A percentile compares a stretch with the other conserved stretches of the same genome.
phyloP scores from a whole-genome alignment of 2,888 invertebrate genomes.

The Eremobia ochroleuca region DNA sequence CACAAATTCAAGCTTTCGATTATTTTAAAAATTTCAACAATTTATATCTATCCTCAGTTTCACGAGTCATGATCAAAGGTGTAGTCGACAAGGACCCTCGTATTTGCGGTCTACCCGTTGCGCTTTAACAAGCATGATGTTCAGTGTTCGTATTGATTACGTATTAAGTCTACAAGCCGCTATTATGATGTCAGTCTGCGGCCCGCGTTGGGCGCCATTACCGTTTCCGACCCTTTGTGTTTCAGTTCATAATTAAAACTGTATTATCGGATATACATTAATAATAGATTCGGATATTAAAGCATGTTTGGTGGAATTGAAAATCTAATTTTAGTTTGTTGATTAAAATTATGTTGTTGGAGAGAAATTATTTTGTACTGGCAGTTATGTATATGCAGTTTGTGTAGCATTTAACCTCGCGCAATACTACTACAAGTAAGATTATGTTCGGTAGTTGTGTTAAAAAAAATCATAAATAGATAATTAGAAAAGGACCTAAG shows the following conservation, averaged over 20 bases:
- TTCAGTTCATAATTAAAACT: slow-evolving; percentile 64
- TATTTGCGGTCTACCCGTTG: slow-evolving; percentile 59
- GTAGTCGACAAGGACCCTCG: slow-evolving; percentile 41
- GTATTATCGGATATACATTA: slow-evolving; percentile 64
- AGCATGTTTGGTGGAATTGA: slow-evolving; percentile 60
- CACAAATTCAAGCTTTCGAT: background rate
- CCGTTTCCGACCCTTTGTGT: slow-evolving; percentile 61
- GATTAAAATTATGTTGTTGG: slow-evolving; percentile 53
- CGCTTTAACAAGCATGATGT: slow-evolving; percentile 55
- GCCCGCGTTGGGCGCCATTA: slow-evolving; percentile 73
- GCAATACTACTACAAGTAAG: background rate
- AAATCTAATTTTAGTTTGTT: slow-evolving; percentile 62
- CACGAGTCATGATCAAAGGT: slow-evolving; percentile 64
- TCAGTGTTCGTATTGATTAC: slow-evolving; percentile 64
- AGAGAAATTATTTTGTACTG: slow-evolving; percentile 32
- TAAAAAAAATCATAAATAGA: background rate
- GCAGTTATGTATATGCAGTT: background rate
- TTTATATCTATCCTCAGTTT: slow-evolving; percentile 52
- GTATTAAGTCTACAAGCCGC: slow-evolving; percentile 59
- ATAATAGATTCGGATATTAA: slow-evolving; percentile 65
- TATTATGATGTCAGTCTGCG: slow-evolving; percentile 64
- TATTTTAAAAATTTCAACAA: slow-evolving; percentile 39
- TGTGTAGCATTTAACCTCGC: background rate
- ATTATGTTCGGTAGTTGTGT: background rate
- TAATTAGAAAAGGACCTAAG: background rate